Evolutionary conservation across 2,797 vertebrate species (phyloP).

Genomic region (Pitangus sulphuratus): DNA sequence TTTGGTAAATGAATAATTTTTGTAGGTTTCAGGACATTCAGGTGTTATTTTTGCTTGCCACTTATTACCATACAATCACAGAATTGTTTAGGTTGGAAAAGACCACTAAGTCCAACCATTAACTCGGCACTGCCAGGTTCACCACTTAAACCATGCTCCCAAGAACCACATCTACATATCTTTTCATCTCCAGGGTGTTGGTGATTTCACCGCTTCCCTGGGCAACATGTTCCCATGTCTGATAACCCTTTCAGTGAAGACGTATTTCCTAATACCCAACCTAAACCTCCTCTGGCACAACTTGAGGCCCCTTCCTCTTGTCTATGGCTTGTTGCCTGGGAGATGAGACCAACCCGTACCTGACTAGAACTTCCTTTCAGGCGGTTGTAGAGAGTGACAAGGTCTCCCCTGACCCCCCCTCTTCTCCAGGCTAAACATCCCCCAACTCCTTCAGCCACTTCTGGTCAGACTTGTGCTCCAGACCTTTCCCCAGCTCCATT

Average conservation of each 20-base stretch:
- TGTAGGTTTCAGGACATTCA: background rate
- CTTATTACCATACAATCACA: background rate
- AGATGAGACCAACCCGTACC: background rate
- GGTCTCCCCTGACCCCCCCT: background rate
- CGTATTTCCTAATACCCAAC: background rate
- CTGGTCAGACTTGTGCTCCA: background rate
- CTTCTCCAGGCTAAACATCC: background rate
- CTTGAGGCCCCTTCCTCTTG: background rate
- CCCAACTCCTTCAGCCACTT: background rate
- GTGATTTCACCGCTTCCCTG: background rate
- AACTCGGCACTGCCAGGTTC: background rate
- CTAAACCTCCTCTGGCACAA: background rate
- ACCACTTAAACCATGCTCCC: background rate
- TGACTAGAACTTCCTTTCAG: background rate
- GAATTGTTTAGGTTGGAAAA: background rate
- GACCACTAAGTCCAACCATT: background rate
- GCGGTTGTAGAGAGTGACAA: background rate
- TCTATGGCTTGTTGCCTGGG: background rate
- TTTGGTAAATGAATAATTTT: background rate
- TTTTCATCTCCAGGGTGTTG: background rate
- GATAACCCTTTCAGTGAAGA: background rate
- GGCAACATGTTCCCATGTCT: background rate
- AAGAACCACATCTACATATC: background rate
- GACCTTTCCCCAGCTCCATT: background rate
- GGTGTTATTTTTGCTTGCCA: background rate